Evolutionary conservation across 2,797 vertebrate species (phyloP), one percentile per base, ranked within the genome.

Genomic region (Brachyrhaphis roseni): DNA sequence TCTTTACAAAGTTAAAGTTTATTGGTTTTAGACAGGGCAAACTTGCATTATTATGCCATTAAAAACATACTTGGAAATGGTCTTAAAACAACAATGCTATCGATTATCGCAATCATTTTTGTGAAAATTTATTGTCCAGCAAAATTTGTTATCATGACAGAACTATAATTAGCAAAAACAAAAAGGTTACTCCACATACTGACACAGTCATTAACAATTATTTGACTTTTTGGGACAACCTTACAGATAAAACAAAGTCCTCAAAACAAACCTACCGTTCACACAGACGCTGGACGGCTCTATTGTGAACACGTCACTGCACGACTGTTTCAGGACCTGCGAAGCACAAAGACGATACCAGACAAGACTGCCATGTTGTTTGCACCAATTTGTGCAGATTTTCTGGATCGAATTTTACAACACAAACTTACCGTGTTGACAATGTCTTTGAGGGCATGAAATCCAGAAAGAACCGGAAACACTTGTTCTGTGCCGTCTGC

Each of bases 381-480:
- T 41, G 64, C 64, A 41, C 5, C 8, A 16, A 15, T 71, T 28
- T 46, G 12, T 28, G 26, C 68, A 88, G 5, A 71, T 18, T 1
- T 77, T 28, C 11, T 18, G 6, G 13, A 28, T 31, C 1, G 4
- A 55, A 23, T 18, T 45, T 64, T 28, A 28, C 18, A 18, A 75
- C 23, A 4, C 0, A 7, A 92, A 93, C 97, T 99, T 94, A 99
- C 98, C 82, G 96, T 97, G 95, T 96, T 97, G 86, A 99, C 97
- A 77, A 98, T 96, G 86, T 97, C 97, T 93, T 96, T 98, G 84
- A 99, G 97, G n/a, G 97, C 97, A 12, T 98, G 97, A 90, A 99
- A 99, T 90, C 98, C 98, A 51, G 97, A 98, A 90, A 96, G 93
- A 79, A 99, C 98, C 34, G 98, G 97, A 91, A 99, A 99, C 80